These are phyloP conservation scores for Gila robusta DNA, from an alignment of 2,797 vertebrate species.

Conservation along the genomic window DNA sequence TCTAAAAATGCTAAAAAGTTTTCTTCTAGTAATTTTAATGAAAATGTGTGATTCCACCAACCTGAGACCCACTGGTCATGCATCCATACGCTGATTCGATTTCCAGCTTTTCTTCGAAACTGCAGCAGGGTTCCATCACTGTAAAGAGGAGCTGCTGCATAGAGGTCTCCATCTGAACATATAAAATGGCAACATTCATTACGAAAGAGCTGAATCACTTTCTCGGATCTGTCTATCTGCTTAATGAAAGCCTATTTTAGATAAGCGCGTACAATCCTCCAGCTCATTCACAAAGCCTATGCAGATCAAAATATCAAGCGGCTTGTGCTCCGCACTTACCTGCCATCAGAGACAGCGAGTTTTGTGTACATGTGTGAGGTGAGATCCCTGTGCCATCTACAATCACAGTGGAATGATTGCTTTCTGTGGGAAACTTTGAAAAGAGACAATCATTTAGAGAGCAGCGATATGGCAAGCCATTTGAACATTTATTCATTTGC, in stretches of 20 bases:
- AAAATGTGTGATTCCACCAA: constrained; percentile 57
- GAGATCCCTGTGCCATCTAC: constrained; percentile 73
- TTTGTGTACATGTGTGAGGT: constrained; percentile 73
- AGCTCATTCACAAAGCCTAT: constrained; percentile 17
- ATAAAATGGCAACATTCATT: background rate
- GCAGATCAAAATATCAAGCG: background rate
- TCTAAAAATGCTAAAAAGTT: background rate
- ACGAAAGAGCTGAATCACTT: background rate
- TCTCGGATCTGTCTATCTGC: background rate
- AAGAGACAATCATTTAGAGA: background rate
- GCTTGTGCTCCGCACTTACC: constrained; percentile 70
- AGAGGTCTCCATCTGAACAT: constrained; percentile 77
- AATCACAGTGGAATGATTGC: constrained; percentile 62
- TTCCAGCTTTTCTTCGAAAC: constrained; percentile 77
- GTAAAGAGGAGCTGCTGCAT: constrained; percentile 77
- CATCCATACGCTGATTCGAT: constrained; percentile 77
- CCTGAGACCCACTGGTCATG: constrained; percentile 77
- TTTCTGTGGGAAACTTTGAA: constrained; percentile 52
- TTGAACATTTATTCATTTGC: background rate
- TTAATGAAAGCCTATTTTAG: background rate
- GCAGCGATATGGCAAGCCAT: background rate
- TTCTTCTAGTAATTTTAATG: background rate
- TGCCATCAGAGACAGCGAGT: constrained; percentile 73
- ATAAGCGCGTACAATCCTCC: background rate
- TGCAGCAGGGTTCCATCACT: constrained; percentile 73